Evolutionary conservation across 2,888 invertebrate species (phyloP).

Genomic region (Phalera bucephala): DNA sequence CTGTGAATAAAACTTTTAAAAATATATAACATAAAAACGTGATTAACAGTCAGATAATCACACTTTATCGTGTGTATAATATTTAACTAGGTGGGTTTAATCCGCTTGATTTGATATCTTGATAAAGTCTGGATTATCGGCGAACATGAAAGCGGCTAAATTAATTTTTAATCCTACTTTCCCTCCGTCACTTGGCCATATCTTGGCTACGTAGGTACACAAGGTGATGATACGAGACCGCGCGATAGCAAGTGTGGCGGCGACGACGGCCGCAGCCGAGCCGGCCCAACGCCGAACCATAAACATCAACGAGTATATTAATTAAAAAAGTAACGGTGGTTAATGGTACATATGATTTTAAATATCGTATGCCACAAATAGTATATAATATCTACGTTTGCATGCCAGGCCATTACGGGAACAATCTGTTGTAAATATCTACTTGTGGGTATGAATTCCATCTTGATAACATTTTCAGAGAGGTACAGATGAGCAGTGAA

Average conservation of each 20-base stretch:
- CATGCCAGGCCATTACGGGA: too few species aligned
- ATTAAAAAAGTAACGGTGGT: conserved; percentile 19
- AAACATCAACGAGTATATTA: conserved; percentile 37
- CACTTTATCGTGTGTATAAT: conserved; percentile 71
- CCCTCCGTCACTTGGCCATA: conserved; percentile 63
- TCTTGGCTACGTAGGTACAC: conserved; percentile 59
- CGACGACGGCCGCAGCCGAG: conserved; percentile 18
- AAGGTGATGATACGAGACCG: conserved; percentile 43
- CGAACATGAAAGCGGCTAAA: conserved; percentile 78
- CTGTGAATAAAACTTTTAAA: not conserved
- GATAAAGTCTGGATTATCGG: conserved; percentile 80
- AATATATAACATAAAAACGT: conserved; percentile 18
- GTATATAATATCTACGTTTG: too few species aligned
- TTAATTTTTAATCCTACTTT: conserved; percentile 79
- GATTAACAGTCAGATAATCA: conserved; percentile 59
- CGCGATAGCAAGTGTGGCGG: conserved; percentile 41
- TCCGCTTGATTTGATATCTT: conserved; percentile 77
- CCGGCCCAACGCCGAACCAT: conserved; percentile 25
- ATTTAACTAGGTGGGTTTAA: conserved; percentile 75
- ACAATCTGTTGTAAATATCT: too few species aligned
- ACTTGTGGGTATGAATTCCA: too few species aligned
- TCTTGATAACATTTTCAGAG: too few species aligned
- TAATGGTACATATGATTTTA: conserved; percentile 9
- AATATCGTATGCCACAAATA: too few species aligned
- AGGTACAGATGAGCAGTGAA: too few species aligned